Base-by-base conservation (phyloP, 1,140 invertebrate genomes). In the Bombus pascuorum region DNA sequence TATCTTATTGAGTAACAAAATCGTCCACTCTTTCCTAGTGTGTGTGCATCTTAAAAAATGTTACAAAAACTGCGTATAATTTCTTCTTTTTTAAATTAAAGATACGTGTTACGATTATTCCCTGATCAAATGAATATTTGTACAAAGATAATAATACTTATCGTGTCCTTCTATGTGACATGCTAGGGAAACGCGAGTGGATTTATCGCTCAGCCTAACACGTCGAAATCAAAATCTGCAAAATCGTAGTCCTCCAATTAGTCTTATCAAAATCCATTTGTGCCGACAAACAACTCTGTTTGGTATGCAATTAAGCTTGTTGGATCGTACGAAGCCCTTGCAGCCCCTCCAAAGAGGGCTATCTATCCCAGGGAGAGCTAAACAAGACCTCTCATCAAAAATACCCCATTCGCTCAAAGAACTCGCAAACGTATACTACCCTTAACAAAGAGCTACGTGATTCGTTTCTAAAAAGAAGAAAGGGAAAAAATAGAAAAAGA, bases 31-130 rank as follows among this genome's bases (percentile, higher is more conserved):
- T 6, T 18, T 18, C 1, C 5, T 53, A 22, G 1, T 22, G 18
- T 53, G 5, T 2, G 18, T 6, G 18, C 1, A 2, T 53, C 5
- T 22, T 0, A 8, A 0, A 22, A 53, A 22, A 53, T 53, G 1
- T 53, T 53, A 22, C 0, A 53, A 8, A 18, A 47, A 18, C 6
- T 47, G 1, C 15, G 15, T 47, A 18, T 47, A 47, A 47, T 47
- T 47, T 47, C 15, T 47, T 15, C 15, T 1, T 53, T 53, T 53
- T 53, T 22, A 6, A 53, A 53, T 53, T 2, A 22, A 53, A 53
- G 0, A 53, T 22, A 53, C 47, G 5, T 6, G 1, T 8, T 53
- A 53, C 18, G 47, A 53, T 53, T 8, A 53, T 22, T 53, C 0
- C 47, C 18, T 22, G 5, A 53, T 53, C 18, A 53, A 22, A 53